Evolutionary conservation across 2,888 invertebrate species (phyloP), one percentile per base, ranked within the genome.

Genomic region (Mythimna lalbum): DNA sequence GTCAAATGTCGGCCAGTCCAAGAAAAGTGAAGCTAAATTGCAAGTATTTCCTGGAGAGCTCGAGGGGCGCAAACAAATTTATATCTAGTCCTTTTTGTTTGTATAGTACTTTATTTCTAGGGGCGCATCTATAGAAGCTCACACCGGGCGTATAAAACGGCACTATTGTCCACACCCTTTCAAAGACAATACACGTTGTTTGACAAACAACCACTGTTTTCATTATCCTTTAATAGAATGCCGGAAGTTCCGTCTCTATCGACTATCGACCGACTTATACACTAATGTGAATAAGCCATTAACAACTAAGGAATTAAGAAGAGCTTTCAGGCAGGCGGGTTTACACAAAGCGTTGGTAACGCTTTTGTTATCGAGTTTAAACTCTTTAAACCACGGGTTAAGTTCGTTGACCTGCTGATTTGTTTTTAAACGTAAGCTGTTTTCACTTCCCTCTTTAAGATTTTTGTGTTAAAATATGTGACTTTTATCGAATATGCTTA

Each of bases 221-320:
- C 43, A 62, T 49, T 71, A 47, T 52, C 5, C 1, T 6, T 21
- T 14, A 10, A 61, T 17, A 14, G 10, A 62, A 36, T 63, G 39
- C 57, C 63, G 75, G 80, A 74, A 74, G 64, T 65, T 52, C 10
- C 19, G 21, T 63, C 39, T 49, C 7, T 56, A 63, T 73, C 52
- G 50, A 61, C 9, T 56, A 63, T 73, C 55, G 56, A 61, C 17
- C 19, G 55, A 69, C 53, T 53, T 66, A 47, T 57, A 52, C 10
- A 63, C 52, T 76, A 63, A 80, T 76, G 67, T 63, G 55, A 63
- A 65, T 75, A 69, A 73, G 52, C 71, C 55, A 73, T 74, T 76
- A 76, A 27, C 36, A 63, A 50, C 56, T 59, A 31, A 71, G 52
- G 50, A 65, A 68, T 80, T 71, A 69, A 68, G 50, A 53, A 31